Evolutionary conservation across 2,888 invertebrate genomes (phyloP).

Genomic region (Drepana falcataria): DNA sequence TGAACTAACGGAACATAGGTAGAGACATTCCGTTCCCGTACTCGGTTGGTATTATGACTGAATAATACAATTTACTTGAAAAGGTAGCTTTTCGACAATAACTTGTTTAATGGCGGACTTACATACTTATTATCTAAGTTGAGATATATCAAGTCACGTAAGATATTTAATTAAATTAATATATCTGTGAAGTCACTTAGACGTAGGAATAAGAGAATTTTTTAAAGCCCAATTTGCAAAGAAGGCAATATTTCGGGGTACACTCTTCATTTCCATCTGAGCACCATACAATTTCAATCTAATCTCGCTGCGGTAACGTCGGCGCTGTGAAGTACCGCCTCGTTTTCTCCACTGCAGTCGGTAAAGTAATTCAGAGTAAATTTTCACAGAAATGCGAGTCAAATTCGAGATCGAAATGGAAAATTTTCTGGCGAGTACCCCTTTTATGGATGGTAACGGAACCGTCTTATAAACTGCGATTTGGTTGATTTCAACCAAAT

Average conservation of each 20-base stretch:
- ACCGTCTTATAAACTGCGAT: too few relatives aligned
- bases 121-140: slow-evolving; percentile 4
- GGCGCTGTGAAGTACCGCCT: slow-evolving; percentile 44
- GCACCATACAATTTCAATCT: slow-evolving; percentile 61
- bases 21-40: background rate
- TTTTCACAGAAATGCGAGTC: slow-evolving; percentile 35
- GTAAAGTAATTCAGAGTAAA: slow-evolving; percentile 24
- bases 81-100: background rate
- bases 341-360: slow-evolving; percentile 29
- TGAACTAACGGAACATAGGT: background rate
- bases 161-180: too few relatives aligned
- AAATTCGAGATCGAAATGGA: slow-evolving; percentile 30
- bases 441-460: background rate
- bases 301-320: slow-evolving; percentile 40
- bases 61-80: background rate
- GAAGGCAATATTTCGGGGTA: slow-evolving; percentile 14
- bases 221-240: background rate
- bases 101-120: slow-evolving; percentile 6
- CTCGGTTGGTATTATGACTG: background rate
- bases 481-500: too few relatives aligned
- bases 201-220: background rate
- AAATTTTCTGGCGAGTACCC: background rate
- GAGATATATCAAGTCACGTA: background rate
- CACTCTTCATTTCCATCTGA: slow-evolving; percentile 31
- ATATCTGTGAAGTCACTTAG: background rate